phyloP scores from a whole-genome alignment of 1,140 invertebrate genomes.

The Bicyclus anynana region DNA sequence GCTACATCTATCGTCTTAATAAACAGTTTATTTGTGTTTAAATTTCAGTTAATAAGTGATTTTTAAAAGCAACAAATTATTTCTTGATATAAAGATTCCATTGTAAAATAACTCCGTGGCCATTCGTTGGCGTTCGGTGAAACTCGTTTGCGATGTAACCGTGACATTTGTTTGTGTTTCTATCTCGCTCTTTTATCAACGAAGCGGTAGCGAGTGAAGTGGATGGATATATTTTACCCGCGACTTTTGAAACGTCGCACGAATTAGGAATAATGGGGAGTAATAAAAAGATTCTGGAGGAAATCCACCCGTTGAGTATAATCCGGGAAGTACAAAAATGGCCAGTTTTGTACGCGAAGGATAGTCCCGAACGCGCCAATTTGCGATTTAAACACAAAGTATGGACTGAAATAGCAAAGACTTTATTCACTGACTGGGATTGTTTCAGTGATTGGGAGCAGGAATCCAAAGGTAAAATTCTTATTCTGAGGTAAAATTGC shows the following conservation, averaged over 20 bases:
- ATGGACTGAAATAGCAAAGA: slow-evolving; percentile 37
- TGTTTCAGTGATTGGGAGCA: slow-evolving; percentile 22
- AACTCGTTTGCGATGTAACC: background rate
- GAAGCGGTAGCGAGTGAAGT: background rate
- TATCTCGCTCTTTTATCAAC: background rate
- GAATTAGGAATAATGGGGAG: background rate
- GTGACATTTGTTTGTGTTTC: background rate
- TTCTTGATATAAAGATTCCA: background rate
- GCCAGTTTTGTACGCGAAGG: slow-evolving; percentile 36
- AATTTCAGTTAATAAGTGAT: no score
- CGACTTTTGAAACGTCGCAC: background rate
- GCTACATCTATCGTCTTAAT: background rate
- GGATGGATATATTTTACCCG: background rate
- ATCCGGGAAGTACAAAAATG: slow-evolving; percentile 45
- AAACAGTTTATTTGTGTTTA: background rate
- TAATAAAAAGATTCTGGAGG: slow-evolving; percentile 39
- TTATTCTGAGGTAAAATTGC: slow-evolving; percentile 1
- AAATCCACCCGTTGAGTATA: slow-evolving; percentile 38
- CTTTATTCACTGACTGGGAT: slow-evolving; percentile 35
- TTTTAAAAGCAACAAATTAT: background rate
- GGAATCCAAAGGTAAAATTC: slow-evolving; percentile 26
- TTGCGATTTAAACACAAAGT: slow-evolving; percentile 36
- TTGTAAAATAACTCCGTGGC: background rate
- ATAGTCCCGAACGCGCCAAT: slow-evolving; percentile 30
- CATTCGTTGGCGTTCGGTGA: slow-evolving; percentile 3